A percentile compares a stretch with the other conserved stretches of the same genome.
Evolutionary conservation across 2,797 vertebrate genomes (phyloP).

Genomic region (Gallinago stenura): DNA sequence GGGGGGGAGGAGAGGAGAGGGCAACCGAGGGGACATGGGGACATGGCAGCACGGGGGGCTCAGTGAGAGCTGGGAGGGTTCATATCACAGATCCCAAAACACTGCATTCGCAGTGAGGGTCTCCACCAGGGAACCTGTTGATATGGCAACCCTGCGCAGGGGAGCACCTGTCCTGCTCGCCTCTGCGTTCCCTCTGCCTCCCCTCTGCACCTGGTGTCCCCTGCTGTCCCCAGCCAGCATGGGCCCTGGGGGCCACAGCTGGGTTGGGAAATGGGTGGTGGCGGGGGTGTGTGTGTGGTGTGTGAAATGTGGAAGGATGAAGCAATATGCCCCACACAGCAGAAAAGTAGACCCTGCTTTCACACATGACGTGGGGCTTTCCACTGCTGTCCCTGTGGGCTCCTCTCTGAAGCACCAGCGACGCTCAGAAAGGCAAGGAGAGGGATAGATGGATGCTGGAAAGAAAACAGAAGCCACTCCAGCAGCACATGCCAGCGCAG

Average conservation of each 20-base stretch:
- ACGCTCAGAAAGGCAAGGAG: background rate
- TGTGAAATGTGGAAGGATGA: background rate
- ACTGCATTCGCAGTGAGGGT: background rate
- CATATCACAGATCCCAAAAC: background rate
- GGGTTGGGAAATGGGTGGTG: background rate
- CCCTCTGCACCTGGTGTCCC: rapidly evolving
- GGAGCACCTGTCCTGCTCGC: rapidly evolving
- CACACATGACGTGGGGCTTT: background rate
- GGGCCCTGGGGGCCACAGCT: background rate
- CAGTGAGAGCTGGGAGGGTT: rapidly evolving
- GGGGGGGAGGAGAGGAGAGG: background rate
- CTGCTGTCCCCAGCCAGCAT: rapidly evolving
- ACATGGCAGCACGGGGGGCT: rapidly evolving
- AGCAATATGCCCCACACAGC: background rate
- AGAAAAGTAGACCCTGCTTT: background rate
- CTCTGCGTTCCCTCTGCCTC: background rate
- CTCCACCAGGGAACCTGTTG: background rate
- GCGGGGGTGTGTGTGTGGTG: too few species aligned
- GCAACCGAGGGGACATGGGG: rapidly evolving
- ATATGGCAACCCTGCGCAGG: conserved; percentile 8
- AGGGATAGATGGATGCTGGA: background rate
- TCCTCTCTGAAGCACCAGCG: background rate
- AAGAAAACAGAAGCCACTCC: background rate
- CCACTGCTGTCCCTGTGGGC: background rate
- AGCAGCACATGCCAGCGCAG: rapidly evolving